Evolutionary conservation across 2,888 invertebrate species (phyloP).

Genomic region (Baccha elongata): DNA sequence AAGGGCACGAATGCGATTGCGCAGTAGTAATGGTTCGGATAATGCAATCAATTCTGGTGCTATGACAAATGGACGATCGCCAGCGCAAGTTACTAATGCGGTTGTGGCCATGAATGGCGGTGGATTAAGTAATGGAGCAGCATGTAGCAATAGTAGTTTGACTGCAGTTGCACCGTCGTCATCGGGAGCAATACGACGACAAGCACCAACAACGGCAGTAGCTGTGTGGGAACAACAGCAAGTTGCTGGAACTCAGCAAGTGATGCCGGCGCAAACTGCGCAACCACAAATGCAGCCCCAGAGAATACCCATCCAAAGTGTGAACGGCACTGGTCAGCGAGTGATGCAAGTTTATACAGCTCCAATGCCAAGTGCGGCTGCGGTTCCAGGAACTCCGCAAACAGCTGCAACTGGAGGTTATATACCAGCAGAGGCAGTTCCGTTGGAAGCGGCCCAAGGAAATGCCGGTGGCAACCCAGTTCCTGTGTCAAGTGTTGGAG

Average conservation of each 20-base stretch:
- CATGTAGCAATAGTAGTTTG: slow-evolving; percentile 63
- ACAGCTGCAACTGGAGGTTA: slow-evolving; percentile 72
- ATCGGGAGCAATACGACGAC: slow-evolving; percentile 58
- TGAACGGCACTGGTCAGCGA: slow-evolving; percentile 75
- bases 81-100: slow-evolving; percentile 47
- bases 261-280: slow-evolving; percentile 74
- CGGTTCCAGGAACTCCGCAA: slow-evolving; percentile 31
- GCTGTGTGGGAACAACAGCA: slow-evolving; percentile 79
- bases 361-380: slow-evolving; percentile 45
- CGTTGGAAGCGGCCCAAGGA: slow-evolving; percentile 44
- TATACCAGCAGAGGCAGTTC: slow-evolving; percentile 60
- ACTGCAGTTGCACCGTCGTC: slow-evolving; percentile 65
- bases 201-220: slow-evolving; percentile 58
- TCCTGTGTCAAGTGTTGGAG: slow-evolving; percentile 81
- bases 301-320: slow-evolving; percentile 77
- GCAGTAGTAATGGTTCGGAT: slow-evolving; percentile 82
- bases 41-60: slow-evolving; percentile 72
- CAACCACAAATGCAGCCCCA: slow-evolving; percentile 81
- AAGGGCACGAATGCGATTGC: slow-evolving; percentile 86
- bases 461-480: slow-evolving; percentile 80
- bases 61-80: slow-evolving; percentile 59
- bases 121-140: slow-evolving; percentile 63
- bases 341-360: slow-evolving; percentile 75
- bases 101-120: slow-evolving; percentile 46
- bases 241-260: slow-evolving; percentile 38